Conservation (phyloP, 2,888 invertebrate species). For the Dryobota labecula region DNA sequence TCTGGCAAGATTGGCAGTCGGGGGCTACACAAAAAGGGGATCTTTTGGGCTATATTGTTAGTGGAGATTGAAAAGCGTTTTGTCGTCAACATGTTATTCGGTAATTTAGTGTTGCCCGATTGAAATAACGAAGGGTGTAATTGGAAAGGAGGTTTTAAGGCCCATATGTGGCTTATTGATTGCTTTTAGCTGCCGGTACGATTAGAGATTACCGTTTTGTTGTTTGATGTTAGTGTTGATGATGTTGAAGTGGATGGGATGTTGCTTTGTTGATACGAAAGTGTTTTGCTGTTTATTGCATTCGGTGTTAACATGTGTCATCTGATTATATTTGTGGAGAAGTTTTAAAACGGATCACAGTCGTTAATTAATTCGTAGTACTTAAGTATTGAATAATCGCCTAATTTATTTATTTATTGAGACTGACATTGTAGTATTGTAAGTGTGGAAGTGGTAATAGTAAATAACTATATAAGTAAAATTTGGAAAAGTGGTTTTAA, state of each 20-base stretch:
- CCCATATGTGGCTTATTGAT: slow-evolving; percentile 84
- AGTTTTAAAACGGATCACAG: not conserved
- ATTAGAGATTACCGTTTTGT: slow-evolving; percentile 59
- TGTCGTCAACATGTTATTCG: slow-evolving; percentile 90
- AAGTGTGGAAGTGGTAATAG: too few relatives aligned
- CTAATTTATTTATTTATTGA: too few relatives aligned
- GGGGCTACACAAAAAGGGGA: slow-evolving; percentile 75
- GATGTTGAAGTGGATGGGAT: slow-evolving; percentile 37
- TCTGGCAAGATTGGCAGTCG: slow-evolving; percentile 90
- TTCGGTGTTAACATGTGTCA: slow-evolving; percentile 8
- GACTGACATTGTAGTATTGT: too few relatives aligned
- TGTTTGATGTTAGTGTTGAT: slow-evolving; percentile 65
- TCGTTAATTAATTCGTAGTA: not conserved
- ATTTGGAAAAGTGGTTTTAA: too few relatives aligned
- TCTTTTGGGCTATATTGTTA: slow-evolving; percentile 81
- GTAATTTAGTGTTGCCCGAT: slow-evolving; percentile 89
- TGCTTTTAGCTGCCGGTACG: slow-evolving; percentile 76
- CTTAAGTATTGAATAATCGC: not conserved
- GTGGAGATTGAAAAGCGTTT: slow-evolving; percentile 88
- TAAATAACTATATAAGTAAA: too few relatives aligned
- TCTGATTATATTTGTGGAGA: not conserved
- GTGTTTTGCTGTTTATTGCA: slow-evolving; percentile 12
- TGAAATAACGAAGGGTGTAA: slow-evolving; percentile 85
- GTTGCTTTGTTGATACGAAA: slow-evolving; percentile 30
- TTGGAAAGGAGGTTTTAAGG: slow-evolving; percentile 83